These are phyloP conservation scores for Callyntrura sp. DNA, from an alignment of 2,888 invertebrate genomes.

Conservation along the genomic window DNA sequence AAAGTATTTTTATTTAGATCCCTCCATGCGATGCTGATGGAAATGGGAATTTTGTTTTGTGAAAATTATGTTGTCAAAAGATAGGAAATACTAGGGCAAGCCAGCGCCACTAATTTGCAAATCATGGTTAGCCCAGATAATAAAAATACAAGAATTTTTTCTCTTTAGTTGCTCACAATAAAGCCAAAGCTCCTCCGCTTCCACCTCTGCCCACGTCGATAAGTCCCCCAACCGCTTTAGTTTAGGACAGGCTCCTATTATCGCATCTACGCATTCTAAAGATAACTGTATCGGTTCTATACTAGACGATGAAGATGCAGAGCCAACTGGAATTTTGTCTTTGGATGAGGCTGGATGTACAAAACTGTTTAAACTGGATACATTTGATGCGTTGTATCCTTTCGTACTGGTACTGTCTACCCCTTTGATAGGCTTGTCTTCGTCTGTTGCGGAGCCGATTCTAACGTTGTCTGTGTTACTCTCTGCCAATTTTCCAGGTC, in stretches of 20 bases:
- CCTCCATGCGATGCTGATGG: no score
- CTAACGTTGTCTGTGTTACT: neutral
- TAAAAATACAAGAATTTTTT: conserved; percentile 44
- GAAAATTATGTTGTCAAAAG: no score
- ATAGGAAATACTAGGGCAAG: no score
- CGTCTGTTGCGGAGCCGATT: neutral
- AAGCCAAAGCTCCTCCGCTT: conserved; percentile 56
- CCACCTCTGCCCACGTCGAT: conserved; percentile 70
- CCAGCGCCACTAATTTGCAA: no score
- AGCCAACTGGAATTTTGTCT: neutral
- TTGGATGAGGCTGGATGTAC: neutral
- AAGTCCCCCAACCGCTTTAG: conserved; percentile 77
- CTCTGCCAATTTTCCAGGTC: conserved; percentile 67
- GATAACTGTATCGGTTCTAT: conserved; percentile 76
- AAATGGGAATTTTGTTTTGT: no score
- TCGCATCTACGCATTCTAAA: conserved; percentile 32
- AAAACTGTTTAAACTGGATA: neutral
- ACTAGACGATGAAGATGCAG: neutral
- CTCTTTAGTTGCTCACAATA: conserved; percentile 67
- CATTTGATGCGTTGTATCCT: neutral
- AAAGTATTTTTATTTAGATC: neutral
- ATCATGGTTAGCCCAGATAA: conserved; percentile 76
- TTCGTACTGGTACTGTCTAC: neutral
- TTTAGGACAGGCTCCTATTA: conserved; percentile 68
- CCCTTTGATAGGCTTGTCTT: neutral